Percentiles rank a stretch among this genome's conserved stretches.
Evolutionary conservation across 2,888 invertebrate species (phyloP).

Genomic region (Volucella zonaria): DNA sequence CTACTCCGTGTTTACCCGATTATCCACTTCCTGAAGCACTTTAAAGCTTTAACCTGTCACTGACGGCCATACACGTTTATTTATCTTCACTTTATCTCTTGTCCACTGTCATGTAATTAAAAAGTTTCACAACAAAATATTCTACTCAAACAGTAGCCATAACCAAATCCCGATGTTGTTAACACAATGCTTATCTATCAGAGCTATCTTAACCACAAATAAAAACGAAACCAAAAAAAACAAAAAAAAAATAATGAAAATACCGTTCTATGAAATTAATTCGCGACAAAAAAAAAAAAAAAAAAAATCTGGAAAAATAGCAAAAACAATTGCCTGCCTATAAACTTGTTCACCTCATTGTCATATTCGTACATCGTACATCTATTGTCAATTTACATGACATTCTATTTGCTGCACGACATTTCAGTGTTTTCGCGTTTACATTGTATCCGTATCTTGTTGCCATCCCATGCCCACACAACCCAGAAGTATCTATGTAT

Average conservation of each 20-base stretch:
- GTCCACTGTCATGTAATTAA: slow-evolving; percentile 38
- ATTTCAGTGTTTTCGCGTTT: slow-evolving; percentile 53
- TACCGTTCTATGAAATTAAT: background rate
- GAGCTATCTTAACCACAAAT: slow-evolving; percentile 6
- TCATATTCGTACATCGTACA: slow-evolving; percentile 32
- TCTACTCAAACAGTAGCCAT: slow-evolving; percentile 37
- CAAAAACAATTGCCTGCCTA: background rate
- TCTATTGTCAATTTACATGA: slow-evolving; percentile 66
- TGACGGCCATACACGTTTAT: background rate
- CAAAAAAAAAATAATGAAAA: background rate
- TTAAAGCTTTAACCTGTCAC: too few relatives aligned
- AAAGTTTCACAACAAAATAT: slow-evolving; percentile 24
- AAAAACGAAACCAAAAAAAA: background rate
- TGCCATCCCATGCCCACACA: slow-evolving; percentile 13
- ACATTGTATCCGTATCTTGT: slow-evolving; percentile 37
- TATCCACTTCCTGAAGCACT: too few relatives aligned
- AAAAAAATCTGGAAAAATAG: too few relatives aligned
- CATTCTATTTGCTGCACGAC: slow-evolving; percentile 49
- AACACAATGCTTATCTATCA: slow-evolving; percentile 42
- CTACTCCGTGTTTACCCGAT: too few relatives aligned
- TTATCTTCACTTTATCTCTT: background rate
- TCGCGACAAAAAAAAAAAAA: background rate
- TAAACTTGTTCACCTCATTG: slow-evolving; percentile 43
- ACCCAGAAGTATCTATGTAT: slow-evolving; percentile 14
- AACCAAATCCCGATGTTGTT: slow-evolving; percentile 41